Base-by-base conservation (phyloP, 2,797 vertebrate genomes). In the Heteromormyrus szaboi region DNA sequence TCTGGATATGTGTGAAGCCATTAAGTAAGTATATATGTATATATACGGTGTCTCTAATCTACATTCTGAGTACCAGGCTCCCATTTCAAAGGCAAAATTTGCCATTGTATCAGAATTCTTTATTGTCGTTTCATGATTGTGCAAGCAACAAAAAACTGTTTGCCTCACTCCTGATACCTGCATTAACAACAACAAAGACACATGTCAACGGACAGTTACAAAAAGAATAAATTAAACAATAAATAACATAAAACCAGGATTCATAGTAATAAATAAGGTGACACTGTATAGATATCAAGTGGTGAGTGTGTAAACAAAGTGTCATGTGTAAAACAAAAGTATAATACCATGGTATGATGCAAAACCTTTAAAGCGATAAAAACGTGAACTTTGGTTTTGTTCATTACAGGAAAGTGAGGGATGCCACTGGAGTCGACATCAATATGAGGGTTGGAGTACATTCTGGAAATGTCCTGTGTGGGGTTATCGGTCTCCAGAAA, bases 401-500 rank as follows among this genome's bases (percentile, higher is more conserved):
- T 91, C 48, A 29, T 92, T 83, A 12, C 91, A 99, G 98, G 95
- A 98, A 99, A 90, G 98, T 99, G 89, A 95, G 97, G 87, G 97
- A 98, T 0, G 98, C 98, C 81, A 99, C 98, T 0, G 97, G 97
- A 46, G 98, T 99, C 7, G 98, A 99, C 37, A 99, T 99, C 84
- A 98, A 97, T 91, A 99, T 99, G 98, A 97, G 98, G 0, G 98
- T 99, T 0, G 98, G 98, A 2, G 98, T 99, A 81, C 98, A 99
- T 91, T 99, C 98, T 0, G 98, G 98, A 83, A 99, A 99, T 0
- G 98, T 99, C 46, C 95, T 99, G 29, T 99, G 98, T 7, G 98
- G 98, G 0, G 98, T 99, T 4, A 99, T 99, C 8, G 98, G 98
- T 33, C 95, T 99, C 84, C 98, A 98, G 94, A 99, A 99, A 92